Percentiles rank a stretch among this genome's conserved stretches.
Conservation (phyloP, 2,888 invertebrate genomes). For the Cepaea hortensis region DNA sequence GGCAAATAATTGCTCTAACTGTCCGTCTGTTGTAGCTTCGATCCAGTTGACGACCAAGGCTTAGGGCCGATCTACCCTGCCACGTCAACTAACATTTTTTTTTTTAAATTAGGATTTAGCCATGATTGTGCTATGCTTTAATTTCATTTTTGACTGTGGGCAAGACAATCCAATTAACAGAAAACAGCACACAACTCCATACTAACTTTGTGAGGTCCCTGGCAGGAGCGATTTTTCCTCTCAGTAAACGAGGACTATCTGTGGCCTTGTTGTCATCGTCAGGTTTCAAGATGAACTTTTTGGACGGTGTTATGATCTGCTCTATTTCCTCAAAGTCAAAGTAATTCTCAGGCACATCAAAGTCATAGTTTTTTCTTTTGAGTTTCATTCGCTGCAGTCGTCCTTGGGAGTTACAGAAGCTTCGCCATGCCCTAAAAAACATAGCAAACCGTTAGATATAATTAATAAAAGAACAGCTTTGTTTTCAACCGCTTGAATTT, state of each 20-base stretch:
- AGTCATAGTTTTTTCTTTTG: slow-evolving; percentile 26
- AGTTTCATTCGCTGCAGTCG: slow-evolving; percentile 9
- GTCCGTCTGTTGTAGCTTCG: too few species aligned
- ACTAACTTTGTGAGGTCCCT: slow-evolving; percentile 27
- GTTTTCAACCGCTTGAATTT: too few species aligned
- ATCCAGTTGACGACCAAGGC: not conserved
- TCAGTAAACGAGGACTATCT: not conserved
- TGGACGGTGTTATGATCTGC: not conserved
- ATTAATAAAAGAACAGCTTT: too few species aligned
- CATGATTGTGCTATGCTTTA: slow-evolving; percentile 49
- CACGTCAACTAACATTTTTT: not conserved
- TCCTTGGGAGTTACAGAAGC: not conserved
- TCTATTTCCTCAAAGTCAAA: slow-evolving; percentile 36
- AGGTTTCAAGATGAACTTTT: slow-evolving; percentile 4
- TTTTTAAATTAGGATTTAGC: too few species aligned
- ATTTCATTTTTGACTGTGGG: slow-evolving; percentile 36
- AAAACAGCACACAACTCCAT: not conserved
- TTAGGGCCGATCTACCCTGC: slow-evolving; percentile 13
- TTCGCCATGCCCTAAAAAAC: slow-evolving; percentile 27
- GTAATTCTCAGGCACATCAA: slow-evolving; percentile 47
- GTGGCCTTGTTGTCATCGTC: not conserved
- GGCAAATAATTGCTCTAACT: too few species aligned
- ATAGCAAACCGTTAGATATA: too few species aligned
- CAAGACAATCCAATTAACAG: not conserved
- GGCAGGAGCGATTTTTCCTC: slow-evolving; percentile 1